phyloP scores from a whole-genome alignment of 2,113 vertebrate species.

The Raja brachyura region DNA sequence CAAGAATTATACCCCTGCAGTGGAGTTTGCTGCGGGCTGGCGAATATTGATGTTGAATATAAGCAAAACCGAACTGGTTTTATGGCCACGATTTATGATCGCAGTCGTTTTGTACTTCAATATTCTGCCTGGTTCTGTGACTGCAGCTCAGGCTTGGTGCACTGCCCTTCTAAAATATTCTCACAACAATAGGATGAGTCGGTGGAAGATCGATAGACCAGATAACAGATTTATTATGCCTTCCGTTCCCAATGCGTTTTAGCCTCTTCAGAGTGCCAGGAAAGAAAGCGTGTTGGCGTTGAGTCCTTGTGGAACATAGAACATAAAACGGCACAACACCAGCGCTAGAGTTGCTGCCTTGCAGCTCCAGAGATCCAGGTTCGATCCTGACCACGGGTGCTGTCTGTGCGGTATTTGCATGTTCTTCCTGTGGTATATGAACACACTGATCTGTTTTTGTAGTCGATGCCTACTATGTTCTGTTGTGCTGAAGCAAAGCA shows the following conservation, averaged over 20 bases:
- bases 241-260: neutral
- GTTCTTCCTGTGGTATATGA: too few species aligned
- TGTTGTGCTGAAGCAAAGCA: too few species aligned
- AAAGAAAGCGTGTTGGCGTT: neutral
- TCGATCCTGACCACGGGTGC: too few species aligned
- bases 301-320: too few species aligned
- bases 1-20: neutral
- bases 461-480: too few species aligned
- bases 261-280: neutral
- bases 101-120: neutral
- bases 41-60: neutral
- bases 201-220: neutral
- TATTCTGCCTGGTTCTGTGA: neutral
- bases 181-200: neutral
- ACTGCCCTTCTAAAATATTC: too few species aligned
- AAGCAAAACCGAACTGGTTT: neutral
- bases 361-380: too few species aligned
- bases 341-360: too few species aligned
- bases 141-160: neutral
- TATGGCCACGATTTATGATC: neutral
- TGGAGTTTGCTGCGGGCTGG: neutral
- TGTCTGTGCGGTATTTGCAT: too few species aligned
- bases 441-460: too few species aligned
- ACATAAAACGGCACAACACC: too few species aligned
- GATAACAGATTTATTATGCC: neutral